Conservation (phyloP, 2,113 vertebrate species). For the Pelmatolapia mariae region DNA sequence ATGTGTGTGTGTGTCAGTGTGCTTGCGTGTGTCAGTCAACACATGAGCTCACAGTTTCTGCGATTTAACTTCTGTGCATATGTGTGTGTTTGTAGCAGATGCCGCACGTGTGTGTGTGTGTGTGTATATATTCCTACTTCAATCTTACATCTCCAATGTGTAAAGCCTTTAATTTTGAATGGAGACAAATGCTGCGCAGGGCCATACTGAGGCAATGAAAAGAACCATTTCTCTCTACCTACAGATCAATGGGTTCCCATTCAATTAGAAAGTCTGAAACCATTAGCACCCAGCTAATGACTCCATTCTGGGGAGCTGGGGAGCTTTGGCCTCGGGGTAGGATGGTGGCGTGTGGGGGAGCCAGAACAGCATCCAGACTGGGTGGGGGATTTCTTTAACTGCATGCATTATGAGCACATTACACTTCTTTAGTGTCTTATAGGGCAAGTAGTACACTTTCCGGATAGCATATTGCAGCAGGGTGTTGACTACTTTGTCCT, state of each 20-base stretch:
- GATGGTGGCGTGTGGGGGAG: constrained; percentile 41
- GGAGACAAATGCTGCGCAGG: constrained; percentile 91
- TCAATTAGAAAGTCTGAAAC: constrained; percentile 98
- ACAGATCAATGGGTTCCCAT: constrained; percentile 99
- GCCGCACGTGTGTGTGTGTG: constrained; percentile 65
- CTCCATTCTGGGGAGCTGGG: constrained; percentile 66
- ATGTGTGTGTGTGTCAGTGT: not conserved
- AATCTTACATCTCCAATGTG: constrained; percentile 7
- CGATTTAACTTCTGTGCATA: not conserved
- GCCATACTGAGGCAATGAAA: constrained; percentile 93
- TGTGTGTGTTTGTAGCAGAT: not conserved
- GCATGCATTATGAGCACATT: constrained; percentile 64
- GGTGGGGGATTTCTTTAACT: constrained; percentile 64
- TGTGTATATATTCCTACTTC: constrained; percentile 72
- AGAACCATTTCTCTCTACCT: constrained; percentile 96
- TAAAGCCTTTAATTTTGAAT: constrained; percentile 78
- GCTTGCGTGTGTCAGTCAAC: not conserved
- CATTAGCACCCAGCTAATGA: constrained; percentile 86
- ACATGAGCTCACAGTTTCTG: not conserved
- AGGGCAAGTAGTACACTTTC: constrained; percentile 41
- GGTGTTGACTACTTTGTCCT: constrained; percentile 42
- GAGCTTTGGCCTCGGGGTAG: constrained; percentile 57
- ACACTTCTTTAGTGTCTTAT: constrained; percentile 62
- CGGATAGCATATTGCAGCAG: constrained; percentile 45
- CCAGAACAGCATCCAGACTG: constrained; percentile 43